phyloP scores from a whole-genome alignment of 1,140 invertebrate genomes.

The Geopemphigus sp. region DNA sequence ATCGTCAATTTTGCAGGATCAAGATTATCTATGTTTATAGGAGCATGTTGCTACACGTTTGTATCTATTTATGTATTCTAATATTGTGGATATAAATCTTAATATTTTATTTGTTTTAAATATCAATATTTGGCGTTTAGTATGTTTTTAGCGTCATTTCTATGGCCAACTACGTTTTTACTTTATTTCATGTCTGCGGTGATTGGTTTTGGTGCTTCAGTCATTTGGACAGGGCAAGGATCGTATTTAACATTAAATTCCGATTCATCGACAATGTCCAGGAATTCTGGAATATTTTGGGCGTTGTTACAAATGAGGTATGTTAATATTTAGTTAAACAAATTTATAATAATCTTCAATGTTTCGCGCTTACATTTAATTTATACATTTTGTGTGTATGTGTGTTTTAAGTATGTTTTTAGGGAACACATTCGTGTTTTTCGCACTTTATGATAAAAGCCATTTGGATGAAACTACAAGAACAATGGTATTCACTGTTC shows the following conservation, averaged over 20 bases:
- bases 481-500: constrained; percentile 71
- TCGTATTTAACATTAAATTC: constrained; percentile 92
- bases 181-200: constrained; percentile 81
- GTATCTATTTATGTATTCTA: constrained; percentile 50
- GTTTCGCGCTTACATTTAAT: neutral
- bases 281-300: constrained; percentile 95
- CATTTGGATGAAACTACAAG: constrained; percentile 64
- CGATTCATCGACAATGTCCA: constrained; percentile 77
- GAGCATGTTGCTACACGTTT: constrained; percentile 72
- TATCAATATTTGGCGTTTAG: constrained; percentile 55
- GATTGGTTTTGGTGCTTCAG: constrained; percentile 84
- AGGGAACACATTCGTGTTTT: constrained; percentile 91
- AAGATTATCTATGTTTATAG: constrained; percentile 79
- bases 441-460: constrained; percentile 74
- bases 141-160: constrained; percentile 76
- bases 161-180: constrained; percentile 77
- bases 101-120: neutral
- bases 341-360: neutral
- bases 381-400: constrained; percentile 55
- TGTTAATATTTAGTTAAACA: constrained; percentile 47
- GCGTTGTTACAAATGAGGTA: constrained; percentile 87
- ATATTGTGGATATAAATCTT: neutral
- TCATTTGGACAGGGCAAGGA: constrained; percentile 90
- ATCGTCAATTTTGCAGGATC: constrained; percentile 80
- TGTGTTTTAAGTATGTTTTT: constrained; percentile 72